Evolutionary conservation across 1,140 invertebrate genomes (phyloP).

Genomic region (Pseudomyrmex dendroicus): DNA sequence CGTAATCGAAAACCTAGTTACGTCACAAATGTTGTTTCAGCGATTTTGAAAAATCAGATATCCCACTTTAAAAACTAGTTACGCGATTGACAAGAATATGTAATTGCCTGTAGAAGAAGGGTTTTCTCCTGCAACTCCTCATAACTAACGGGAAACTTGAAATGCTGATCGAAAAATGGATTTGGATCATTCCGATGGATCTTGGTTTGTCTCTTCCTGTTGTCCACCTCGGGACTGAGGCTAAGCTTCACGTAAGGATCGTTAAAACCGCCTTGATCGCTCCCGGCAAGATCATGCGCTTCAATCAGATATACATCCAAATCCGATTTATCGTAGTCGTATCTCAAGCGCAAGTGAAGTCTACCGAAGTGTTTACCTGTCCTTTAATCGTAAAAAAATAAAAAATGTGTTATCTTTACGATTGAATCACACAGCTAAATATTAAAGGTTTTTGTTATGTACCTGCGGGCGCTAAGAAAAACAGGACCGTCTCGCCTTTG

Average conservation of each 20-base stretch:
- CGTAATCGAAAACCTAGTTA: slow-evolving; percentile 88
- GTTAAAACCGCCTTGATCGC: slow-evolving; percentile 93
- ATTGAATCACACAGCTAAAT: background rate
- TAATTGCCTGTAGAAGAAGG: slow-evolving; percentile 88
- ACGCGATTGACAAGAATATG: background rate
- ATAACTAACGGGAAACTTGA: slow-evolving; percentile 93
- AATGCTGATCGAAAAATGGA: slow-evolving; percentile 93
- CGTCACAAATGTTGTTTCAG: slow-evolving; percentile 14
- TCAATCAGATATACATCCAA: slow-evolving; percentile 93
- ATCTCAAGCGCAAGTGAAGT: slow-evolving; percentile 93
- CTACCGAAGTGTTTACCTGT: slow-evolving; percentile 89
- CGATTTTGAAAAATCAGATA: background rate
- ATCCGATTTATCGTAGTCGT: slow-evolving; percentile 95
- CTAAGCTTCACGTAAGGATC: slow-evolving; percentile 93
- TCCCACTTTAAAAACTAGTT: background rate
- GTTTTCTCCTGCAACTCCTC: slow-evolving; percentile 91
- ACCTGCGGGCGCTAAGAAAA: slow-evolving; percentile 87
- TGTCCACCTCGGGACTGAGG: slow-evolving; percentile 92
- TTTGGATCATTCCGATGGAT: slow-evolving; percentile 91
- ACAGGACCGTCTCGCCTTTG: slow-evolving; percentile 90
- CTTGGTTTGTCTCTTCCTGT: slow-evolving; percentile 92
- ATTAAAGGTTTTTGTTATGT: slow-evolving; percentile 38
- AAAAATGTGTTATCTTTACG: slow-evolving; percentile 6
- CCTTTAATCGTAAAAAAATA: slow-evolving; percentile 74
- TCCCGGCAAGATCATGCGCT: slow-evolving; percentile 93